Evolutionary conservation across 2,888 invertebrate species (phyloP), one percentile per base, ranked within the genome.

Genomic region (Pycnomerus fuliginosus): DNA sequence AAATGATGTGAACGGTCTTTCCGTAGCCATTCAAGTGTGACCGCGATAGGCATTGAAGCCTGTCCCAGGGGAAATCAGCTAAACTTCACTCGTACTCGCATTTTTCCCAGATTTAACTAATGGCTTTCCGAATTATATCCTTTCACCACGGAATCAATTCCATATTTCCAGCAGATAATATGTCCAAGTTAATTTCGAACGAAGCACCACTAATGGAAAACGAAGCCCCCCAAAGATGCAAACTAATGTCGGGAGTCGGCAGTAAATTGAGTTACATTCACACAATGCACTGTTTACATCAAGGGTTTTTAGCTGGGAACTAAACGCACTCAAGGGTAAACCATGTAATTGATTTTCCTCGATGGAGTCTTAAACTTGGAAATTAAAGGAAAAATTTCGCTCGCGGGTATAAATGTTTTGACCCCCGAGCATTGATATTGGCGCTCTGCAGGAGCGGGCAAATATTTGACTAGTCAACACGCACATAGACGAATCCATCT

Each of bases 381-480:
- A n/a, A n/a, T n/a, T n/a, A n/a, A n/a, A n/a, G n/a, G n/a, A n/a
- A n/a, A n/a, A n/a, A n/a, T n/a, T n/a, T n/a, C n/a, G n/a, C n/a
- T n/a, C n/a, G n/a, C n/a, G n/a, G n/a, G n/a, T n/a, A n/a, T n/a
- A 58, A 57, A 57, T 45, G 53, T 47, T 59, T 56, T 60, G 65
- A 63, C 64, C 67, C 62, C 53, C 54, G 55, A 63, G 64, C 63
- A 50, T 50, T 57, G 62, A 67, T 67, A 68, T 69, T 65, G 65
- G 61, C 63, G 65, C 65, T 51, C 51, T 50, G 50, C 49, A 57
- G 57, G 57, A 55, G 59, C 61, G 52, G 44, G 56, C 64, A 71
- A 71, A 72, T 70, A 71, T 70, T 70, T 70, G 71, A 64, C 58
- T 55, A 70, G 71, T 70, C 69, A 70, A 71, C 69, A 71, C 63